Evolutionary conservation across 2,797 vertebrate genomes (phyloP).

Genomic region (Pangasius mekongensis): DNA sequence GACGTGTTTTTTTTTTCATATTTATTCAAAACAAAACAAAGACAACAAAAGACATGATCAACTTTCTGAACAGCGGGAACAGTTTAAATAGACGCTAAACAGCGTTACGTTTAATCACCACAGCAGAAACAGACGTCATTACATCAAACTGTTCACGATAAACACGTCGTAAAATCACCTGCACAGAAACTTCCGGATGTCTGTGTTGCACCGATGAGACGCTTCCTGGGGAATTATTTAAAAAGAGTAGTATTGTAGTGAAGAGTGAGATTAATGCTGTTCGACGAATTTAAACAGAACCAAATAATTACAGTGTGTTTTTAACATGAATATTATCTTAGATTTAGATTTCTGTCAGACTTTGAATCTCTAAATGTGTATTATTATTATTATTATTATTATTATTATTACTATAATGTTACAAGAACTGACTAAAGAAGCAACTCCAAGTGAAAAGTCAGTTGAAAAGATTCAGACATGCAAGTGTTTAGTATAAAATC

Average conservation of each 20-base stretch:
- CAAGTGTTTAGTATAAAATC: not conserved
- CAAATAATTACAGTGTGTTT: not conserved
- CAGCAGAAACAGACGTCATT: not conserved
- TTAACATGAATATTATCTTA: not conserved
- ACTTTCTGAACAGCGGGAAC: conserved; percentile 18
- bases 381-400: conserved; percentile 5
- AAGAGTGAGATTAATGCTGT: not conserved
- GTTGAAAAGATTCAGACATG: not conserved
- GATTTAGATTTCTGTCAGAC: not conserved
- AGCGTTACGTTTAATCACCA: not conserved
- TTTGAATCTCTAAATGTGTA: not conserved
- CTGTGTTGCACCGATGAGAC: not conserved
- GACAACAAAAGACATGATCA: conserved; percentile 48
- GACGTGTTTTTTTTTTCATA: conserved; percentile 62
- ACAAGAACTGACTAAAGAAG: not conserved
- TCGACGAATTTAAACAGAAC: not conserved
- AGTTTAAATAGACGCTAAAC: conserved; percentile 61
- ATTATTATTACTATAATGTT: not conserved
- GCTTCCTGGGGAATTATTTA: not conserved
- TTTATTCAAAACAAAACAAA: conserved; percentile 82
- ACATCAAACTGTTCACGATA: not conserved
- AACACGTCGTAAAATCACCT: not conserved
- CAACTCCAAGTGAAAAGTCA: not conserved
- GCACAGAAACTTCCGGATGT: not conserved
- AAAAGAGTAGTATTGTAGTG: not conserved